phyloP scores from a whole-genome alignment of 2,888 invertebrate genomes.

The Brachylomia viminalis region DNA sequence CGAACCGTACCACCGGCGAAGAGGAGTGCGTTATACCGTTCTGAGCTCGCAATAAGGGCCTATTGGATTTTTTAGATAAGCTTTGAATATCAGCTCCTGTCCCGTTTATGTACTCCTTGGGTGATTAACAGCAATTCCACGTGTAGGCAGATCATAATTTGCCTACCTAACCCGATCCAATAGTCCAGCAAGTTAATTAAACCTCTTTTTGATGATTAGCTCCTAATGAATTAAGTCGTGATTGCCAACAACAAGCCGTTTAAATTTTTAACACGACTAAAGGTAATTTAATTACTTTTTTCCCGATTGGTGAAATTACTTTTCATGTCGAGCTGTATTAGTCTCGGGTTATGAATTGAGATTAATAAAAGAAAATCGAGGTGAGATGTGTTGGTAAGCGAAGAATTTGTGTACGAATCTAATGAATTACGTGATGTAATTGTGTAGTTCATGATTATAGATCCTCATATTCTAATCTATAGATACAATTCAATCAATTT shows the following conservation, averaged over 20 bases:
- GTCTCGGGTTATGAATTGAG: conserved; percentile 5
- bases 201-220: conserved; percentile 53
- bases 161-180: conserved; percentile 46
- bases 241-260: conserved; percentile 31
- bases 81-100: background rate
- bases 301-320: conserved; percentile 8
- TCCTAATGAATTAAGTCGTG: conserved; percentile 55
- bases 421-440: background rate
- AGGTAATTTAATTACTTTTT: conserved; percentile 33
- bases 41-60: no score
- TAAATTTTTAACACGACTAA: conserved; percentile 40
- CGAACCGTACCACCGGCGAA: no score
- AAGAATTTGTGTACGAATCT: background rate
- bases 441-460: background rate
- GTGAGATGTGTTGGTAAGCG: background rate
- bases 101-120: background rate
- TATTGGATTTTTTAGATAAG: background rate
- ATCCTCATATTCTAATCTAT: background rate
- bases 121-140: conserved; percentile 23
- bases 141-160: conserved; percentile 43
- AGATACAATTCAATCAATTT: background rate
- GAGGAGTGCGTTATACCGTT: no score
- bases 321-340: conserved; percentile 2
- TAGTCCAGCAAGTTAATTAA: conserved; percentile 59
- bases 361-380: background rate